A percentile compares a stretch with the other conserved stretches of the same genome.
These are phyloP conservation scores for Agriopis marginaria DNA, from an alignment of 2,888 invertebrate species.

Conservation along the genomic window DNA sequence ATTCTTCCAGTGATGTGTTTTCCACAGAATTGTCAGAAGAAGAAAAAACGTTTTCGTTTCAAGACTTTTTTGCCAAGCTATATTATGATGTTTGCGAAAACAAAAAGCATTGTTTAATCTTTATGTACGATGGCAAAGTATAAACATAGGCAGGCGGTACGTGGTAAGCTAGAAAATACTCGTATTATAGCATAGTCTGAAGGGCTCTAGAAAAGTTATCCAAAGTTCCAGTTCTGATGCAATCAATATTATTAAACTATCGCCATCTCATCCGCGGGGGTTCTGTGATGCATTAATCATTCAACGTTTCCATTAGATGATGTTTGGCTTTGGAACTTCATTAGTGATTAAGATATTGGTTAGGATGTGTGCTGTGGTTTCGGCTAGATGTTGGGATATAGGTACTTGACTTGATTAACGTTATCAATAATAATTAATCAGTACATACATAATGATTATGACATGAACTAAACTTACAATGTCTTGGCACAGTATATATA, in stretches of 20 bases:
- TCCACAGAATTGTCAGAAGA: no score
- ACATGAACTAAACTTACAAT: neutral
- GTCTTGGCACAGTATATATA: no score
- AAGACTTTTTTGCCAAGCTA: no score
- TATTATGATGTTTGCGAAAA: no score
- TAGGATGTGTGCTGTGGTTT: conserved; percentile 22
- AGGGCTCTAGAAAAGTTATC: conserved; percentile 25
- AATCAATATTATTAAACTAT: conserved; percentile 53
- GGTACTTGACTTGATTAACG: neutral
- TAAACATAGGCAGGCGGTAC: neutral
- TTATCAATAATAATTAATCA: neutral
- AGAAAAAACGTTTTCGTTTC: no score
- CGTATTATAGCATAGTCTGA: neutral
- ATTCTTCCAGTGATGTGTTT: no score
- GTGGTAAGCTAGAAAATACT: neutral
- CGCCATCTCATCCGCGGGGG: conserved; percentile 44
- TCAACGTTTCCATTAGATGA: conserved; percentile 50
- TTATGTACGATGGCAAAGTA: neutral
- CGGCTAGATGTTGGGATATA: neutral
- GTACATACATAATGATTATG: neutral
- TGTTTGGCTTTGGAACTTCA: conserved; percentile 50
- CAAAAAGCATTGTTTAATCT: no score
- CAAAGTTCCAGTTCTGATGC: conserved; percentile 46
- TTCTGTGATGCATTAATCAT: conserved; percentile 53
- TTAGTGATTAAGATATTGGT: conserved; percentile 39